phyloP scores from a whole-genome alignment of 2,797 vertebrate genomes.

The Poeciliopsis paucimaculata region DNA sequence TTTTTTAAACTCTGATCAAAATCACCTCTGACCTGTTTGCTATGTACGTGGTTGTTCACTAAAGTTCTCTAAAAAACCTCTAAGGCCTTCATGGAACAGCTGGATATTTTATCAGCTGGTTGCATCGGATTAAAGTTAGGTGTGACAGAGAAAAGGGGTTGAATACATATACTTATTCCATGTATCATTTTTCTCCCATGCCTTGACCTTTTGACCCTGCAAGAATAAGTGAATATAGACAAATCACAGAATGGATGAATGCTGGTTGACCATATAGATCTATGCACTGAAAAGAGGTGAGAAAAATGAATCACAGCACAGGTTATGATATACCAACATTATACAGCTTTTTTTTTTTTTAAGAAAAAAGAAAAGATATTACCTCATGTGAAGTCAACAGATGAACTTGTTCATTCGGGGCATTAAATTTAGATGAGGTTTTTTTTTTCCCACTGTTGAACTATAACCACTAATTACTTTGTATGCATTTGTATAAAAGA shows the following conservation, averaged over 20 bases:
- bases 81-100: neutral
- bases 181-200: neutral
- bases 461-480: neutral
- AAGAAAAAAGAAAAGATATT: neutral
- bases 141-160: neutral
- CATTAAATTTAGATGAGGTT: neutral
- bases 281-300: neutral
- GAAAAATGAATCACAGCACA: neutral
- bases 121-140: neutral
- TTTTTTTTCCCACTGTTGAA: neutral
- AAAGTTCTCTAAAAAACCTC: neutral
- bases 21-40: neutral
- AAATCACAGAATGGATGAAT: neutral
- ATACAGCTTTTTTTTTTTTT: neutral
- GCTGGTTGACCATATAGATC: neutral
- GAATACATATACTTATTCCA: neutral
- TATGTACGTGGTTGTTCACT: neutral
- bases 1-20: neutral
- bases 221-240: neutral
- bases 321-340: neutral
- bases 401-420: neutral
- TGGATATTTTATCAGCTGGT: neutral
- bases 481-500: neutral
- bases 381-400: neutral
- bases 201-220: neutral